These are phyloP conservation scores for Trematomus loennbergii DNA, from an alignment of 2,113 vertebrate species.

Conservation along the genomic window DNA sequence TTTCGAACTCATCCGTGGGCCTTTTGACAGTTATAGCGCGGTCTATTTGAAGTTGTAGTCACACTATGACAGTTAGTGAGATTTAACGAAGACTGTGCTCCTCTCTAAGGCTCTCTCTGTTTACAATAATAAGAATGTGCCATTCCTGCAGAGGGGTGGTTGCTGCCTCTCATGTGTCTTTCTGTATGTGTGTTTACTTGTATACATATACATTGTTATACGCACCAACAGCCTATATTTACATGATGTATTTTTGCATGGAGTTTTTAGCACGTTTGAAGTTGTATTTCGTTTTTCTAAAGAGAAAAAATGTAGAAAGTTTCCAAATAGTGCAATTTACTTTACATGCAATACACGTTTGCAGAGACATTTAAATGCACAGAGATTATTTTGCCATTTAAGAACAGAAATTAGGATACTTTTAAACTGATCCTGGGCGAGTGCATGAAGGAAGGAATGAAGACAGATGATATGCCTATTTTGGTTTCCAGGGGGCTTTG, in stretches of 20 bases:
- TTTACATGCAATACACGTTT: not conserved
- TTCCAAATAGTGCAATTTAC: not conserved
- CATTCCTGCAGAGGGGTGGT: slow-evolving; percentile 2
- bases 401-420: slow-evolving; percentile 8
- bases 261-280: slow-evolving; percentile 9
- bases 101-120: slow-evolving; percentile 47
- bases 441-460: slow-evolving; percentile 5
- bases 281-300: slow-evolving; percentile 28
- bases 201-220: not conserved
- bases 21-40: slow-evolving; percentile 61
- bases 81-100: slow-evolving; percentile 50
- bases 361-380: not conserved
- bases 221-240: not conserved
- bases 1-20: slow-evolving; percentile 51
- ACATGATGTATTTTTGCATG: slow-evolving; percentile 1
- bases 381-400: not conserved
- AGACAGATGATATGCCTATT: slow-evolving; percentile 1
- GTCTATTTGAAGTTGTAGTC: slow-evolving; percentile 69
- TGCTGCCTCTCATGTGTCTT: slow-evolving; percentile 1
- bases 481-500: not conserved
- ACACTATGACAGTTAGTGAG: slow-evolving; percentile 60
- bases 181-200: slow-evolving; percentile 23
- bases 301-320: slow-evolving; percentile 3
- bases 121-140: slow-evolving; percentile 33
- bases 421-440: not conserved